Conservation (phyloP, 2,113 vertebrate genomes). For the Equus przewalskii region DNA sequence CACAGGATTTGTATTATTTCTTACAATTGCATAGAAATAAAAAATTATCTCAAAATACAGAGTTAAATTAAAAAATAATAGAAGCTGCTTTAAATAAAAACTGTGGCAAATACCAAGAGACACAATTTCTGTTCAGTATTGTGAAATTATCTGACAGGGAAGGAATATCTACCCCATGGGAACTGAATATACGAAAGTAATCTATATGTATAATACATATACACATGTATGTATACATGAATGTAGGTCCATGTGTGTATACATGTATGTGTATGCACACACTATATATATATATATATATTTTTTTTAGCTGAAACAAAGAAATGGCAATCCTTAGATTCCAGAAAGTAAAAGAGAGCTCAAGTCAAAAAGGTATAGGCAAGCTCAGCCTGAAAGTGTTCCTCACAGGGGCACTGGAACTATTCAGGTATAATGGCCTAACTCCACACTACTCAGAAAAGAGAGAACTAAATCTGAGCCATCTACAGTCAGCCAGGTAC, state of each 20-base stretch:
- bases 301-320: neutral
- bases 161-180: too few species aligned
- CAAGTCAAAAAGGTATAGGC: neutral
- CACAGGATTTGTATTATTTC: too few species aligned
- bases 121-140: neutral
- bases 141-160: neutral
- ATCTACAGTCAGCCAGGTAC: rapidly evolving
- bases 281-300: too few species aligned
- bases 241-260: too few species aligned
- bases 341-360: neutral
- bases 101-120: neutral
- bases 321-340: neutral
- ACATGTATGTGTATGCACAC: too few species aligned
- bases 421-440: neutral
- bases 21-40: too few species aligned
- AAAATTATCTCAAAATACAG: neutral
- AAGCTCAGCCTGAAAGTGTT: neutral
- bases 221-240: too few species aligned
- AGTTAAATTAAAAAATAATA: neutral
- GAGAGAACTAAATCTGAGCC: neutral
- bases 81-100: neutral
- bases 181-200: too few species aligned
- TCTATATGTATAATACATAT: too few species aligned
- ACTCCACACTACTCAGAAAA: too few species aligned
- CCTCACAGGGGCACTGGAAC: too few species aligned